Evolutionary conservation across 2,113 vertebrate species (phyloP).

Genomic region (Nanorana parkeri): DNA sequence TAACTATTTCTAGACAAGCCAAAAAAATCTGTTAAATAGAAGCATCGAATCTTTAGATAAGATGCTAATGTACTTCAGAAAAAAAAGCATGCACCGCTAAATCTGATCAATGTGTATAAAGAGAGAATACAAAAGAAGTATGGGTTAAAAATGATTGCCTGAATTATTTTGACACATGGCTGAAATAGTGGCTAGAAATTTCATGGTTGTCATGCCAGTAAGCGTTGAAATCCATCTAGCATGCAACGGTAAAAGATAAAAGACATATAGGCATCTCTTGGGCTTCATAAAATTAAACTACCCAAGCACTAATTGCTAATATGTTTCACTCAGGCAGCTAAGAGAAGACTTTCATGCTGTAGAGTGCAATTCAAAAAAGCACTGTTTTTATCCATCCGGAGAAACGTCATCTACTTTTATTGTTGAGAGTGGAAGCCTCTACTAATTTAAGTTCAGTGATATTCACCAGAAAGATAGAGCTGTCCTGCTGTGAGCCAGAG

Average conservation of each 20-base stretch:
- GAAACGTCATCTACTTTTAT: constrained; percentile 45
- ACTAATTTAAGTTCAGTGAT: constrained; percentile 28
- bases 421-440: constrained; percentile 11
- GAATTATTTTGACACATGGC: constrained; percentile 28
- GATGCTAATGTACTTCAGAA: too few relatives aligned
- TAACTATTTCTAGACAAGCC: too few relatives aligned
- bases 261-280: constrained; percentile 46
- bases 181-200: constrained; percentile 32
- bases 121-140: neutral
- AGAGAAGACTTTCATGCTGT: constrained; percentile 51
- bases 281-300: constrained; percentile 56
- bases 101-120: neutral
- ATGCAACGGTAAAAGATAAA: constrained; percentile 37
- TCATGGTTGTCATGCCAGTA: constrained; percentile 38
- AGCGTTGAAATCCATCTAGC: constrained; percentile 50
- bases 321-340: constrained; percentile 48
- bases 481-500: too few relatives aligned
- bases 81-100: neutral
- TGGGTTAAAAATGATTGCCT: constrained; percentile 33
- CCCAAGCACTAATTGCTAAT: constrained; percentile 48
- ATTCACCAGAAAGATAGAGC: constrained; percentile 6
- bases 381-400: constrained; percentile 16
- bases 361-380: constrained; percentile 37
- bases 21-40: too few relatives aligned
- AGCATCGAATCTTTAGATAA: too few relatives aligned